Base-by-base conservation (phyloP, 2,797 vertebrate genomes). In the Scarus forsteni region DNA sequence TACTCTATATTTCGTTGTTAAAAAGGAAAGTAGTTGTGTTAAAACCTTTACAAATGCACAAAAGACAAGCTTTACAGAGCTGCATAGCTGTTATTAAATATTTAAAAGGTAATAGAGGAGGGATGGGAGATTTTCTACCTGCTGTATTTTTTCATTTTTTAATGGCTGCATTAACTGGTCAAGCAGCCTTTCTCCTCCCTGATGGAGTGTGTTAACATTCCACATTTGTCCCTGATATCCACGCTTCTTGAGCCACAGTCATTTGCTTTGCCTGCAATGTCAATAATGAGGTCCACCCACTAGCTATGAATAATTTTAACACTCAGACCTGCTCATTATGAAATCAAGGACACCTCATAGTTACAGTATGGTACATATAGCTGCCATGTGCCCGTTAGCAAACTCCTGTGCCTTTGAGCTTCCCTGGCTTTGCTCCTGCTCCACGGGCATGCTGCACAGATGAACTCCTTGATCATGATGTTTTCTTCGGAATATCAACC, bases 251-350 rank as follows among this genome's bases (percentile, higher is more conserved):
- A 40, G 52, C 60, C 57, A 7, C 44, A 68, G 57, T 83, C 55
- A 84, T 81, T 83, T 84, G 75, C 80, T 83, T 77, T 19, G 65
- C 69, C 60, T 7, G 7, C 73, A 81, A 80, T 86, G 87, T 85
- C 80, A 83, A 85, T 84, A 83, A 85, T 66, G 62, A 79, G 68
- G 60, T 75, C 77, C 84, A 70, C 70, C 82, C 85, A 88, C 82
- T 27, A 82, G 80, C 79, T 62, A 82, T 82, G 85, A 85, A 84
- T 87, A 81, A 79, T 73, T 62, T 51, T 42, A 73, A 77, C 54
- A 43, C 68, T 53, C 68, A 78, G 70, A 84, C 69, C 11, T 59
- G 45, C 80, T 88, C 73, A 62, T 88, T 86, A 84, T 64, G 54
- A 76, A 84, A 86, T 61, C 83, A 87, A 88, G 77, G 83, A 80